These are phyloP conservation scores for Oithona nana DNA, from an alignment of 2,888 invertebrate species.

Conservation along the genomic window DNA sequence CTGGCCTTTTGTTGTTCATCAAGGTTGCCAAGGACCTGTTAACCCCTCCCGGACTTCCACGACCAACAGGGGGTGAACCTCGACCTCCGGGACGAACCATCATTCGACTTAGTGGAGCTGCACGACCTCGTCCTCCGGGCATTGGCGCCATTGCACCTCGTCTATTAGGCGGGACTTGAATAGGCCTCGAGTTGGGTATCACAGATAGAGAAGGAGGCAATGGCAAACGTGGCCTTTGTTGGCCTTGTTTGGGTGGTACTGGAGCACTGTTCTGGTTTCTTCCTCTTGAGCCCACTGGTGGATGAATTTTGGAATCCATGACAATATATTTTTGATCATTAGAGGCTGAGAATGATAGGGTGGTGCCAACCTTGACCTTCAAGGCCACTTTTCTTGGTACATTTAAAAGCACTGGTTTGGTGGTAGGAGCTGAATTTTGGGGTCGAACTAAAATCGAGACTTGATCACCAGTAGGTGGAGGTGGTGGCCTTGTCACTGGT, in stretches of 20 bases:
- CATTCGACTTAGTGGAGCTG: too few species aligned
- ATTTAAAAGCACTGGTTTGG: slow-evolving; percentile 16
- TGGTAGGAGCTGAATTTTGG: neutral
- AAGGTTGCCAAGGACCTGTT: neutral
- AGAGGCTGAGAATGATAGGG: slow-evolving; percentile 16
- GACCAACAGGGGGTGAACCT: too few species aligned
- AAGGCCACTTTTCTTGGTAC: slow-evolving; percentile 14
- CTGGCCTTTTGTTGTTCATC: neutral
- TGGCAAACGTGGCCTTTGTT: neutral
- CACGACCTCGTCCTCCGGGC: too few species aligned
- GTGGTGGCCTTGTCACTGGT: neutral
- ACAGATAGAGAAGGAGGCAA: neutral
- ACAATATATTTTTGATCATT: slow-evolving; percentile 16
- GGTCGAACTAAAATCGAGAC: slow-evolving; percentile 16
- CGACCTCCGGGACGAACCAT: too few species aligned
- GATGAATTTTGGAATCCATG: slow-evolving; percentile 17
- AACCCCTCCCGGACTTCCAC: neutral
- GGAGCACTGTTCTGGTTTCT: neutral
- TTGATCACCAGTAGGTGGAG: neutral
- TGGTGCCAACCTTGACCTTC: slow-evolving; percentile 16
- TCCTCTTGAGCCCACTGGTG: slow-evolving; percentile 1
- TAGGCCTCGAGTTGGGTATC: too few species aligned
- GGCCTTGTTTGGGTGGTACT: neutral
- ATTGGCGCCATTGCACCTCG: too few species aligned
- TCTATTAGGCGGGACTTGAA: too few species aligned